Evolutionary conservation across 2,888 invertebrate genomes (phyloP), one percentile per base, ranked within the genome.

Genomic region (Caenorhabditis sp.): DNA sequence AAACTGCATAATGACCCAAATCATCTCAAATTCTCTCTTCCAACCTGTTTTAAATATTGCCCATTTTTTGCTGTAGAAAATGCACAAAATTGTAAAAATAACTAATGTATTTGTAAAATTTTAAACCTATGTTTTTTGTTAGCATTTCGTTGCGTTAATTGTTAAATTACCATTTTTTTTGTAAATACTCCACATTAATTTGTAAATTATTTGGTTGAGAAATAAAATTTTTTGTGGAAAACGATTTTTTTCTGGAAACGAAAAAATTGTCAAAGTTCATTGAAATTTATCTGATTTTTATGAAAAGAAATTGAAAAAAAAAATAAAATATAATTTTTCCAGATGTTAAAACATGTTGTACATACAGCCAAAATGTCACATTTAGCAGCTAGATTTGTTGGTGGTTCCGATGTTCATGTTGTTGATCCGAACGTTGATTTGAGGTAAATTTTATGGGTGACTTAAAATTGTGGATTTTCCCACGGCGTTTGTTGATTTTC

Each of bases 391-490:
- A 69, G 74, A 66, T 82, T 78, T 68, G 73, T 76, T 10, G 79
- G 82, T 3, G 72, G 74, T n/a, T 63, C 71, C 5, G 81, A 68
- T 27, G 72, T 75, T 1, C 83, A 83, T 63, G 81, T 84, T 10
- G 84, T 84, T 0, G 84, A 84, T 66, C 84, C 84, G 4, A 55
- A 66, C 6, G 77, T 84, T 8, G 84, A 84, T 70, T 66, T 79
- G 51, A 68, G 76, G 76, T 80, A 19, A 43, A 31, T 31, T 31
- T 31, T 31, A 31, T 31, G 31, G 31, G 10, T 31, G 31, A 31
- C 31, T 31, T 6, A 10, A 4, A n/a, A 50, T 14, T 21, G n/a
- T 50, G 50, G 50, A 50, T 5, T 14, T 50, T 3, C 21, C 50
- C 14, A 12, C 43, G 14, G n/a, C n/a, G n/a, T n/a, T n/a, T n/a